Percentiles rank a stretch among this genome's conserved stretches.
These are phyloP conservation scores for Limnephilus rhombicus DNA, from an alignment of 2,888 invertebrate species.

Conservation along the genomic window DNA sequence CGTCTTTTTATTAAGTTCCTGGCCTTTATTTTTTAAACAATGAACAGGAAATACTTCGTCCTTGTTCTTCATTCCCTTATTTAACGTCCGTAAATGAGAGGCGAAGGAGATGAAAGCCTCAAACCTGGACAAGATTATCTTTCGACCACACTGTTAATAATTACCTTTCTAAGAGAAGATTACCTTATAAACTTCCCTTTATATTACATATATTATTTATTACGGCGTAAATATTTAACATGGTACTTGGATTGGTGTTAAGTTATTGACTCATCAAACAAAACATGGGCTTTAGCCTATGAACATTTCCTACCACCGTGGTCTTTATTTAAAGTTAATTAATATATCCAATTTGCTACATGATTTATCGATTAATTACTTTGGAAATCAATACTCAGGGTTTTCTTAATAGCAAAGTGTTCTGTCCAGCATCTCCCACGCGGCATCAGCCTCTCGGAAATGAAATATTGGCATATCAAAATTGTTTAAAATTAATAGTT, in stretches of 20 bases:
- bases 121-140: conserved; percentile 12
- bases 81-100: background rate
- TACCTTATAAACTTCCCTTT: background rate
- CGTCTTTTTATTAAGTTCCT: background rate
- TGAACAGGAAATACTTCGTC: conserved; percentile 40
- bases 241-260: background rate
- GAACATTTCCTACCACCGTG: background rate
- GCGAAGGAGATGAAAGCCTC: background rate
- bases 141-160: background rate
- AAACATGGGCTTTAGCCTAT: background rate
- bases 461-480: background rate
- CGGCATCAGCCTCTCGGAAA: background rate
- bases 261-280: background rate
- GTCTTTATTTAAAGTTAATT: background rate
- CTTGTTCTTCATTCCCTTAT: background rate
- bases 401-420: background rate
- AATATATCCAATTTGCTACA: background rate
- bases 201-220: background rate
- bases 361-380: background rate
- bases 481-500: background rate
- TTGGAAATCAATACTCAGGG: background rate
- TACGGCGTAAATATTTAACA: background rate
- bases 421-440: background rate
- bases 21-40: conserved; percentile 46
- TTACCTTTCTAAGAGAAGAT: background rate